Base-by-base conservation (phyloP, 2,888 invertebrate genomes). In the Neocrepidodera transversa region DNA sequence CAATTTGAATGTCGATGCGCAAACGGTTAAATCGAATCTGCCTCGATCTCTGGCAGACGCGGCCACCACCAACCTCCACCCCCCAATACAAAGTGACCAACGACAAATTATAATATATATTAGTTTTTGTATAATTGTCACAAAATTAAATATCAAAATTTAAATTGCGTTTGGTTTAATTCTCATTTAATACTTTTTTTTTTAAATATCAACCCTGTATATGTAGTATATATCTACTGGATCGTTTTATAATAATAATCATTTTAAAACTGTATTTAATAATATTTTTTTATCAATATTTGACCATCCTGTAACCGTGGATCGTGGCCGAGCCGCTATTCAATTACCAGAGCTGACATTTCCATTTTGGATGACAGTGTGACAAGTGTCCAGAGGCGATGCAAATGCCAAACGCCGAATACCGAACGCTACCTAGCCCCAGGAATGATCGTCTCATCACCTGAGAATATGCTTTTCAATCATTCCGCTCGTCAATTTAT, bases 1-100 rank as follows among this genome's bases (percentile, higher is more conserved):
- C 75, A 74, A 75, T 75, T 75, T 75, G 74, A 72, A 76, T 74
- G 73, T 73, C 74, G 76, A 74, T 75, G 73, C 73, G 72, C 74
- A 70, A 74, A 73, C 73, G 73, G 71, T 74, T 72, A 74, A 75
- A 76, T 76, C 76, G 76, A 75, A 76, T 76, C 72, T 72, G 68
- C 69, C 69, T 68, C 73, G 76, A 76, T 74, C 76, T 75, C 76
- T 73, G 70, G 74, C 70, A 75, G 66, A 71, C 68, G 43, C 49
- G 55, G 54, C 14, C 28, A 23, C 18, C 8, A 38, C 17, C 38
- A 38, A 2, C 38, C 38, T 8, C 2, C 17, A 2, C 38, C 16
- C 17, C 17, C 16, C 38, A 4, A 3, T 35, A 35, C 35, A 13
- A 13, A 7, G 14, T 13, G 35, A 14, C 5, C n/a, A 13, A 10